Evolutionary conservation across 2,888 invertebrate genomes (phyloP).

Genomic region (Meta bourneti): DNA sequence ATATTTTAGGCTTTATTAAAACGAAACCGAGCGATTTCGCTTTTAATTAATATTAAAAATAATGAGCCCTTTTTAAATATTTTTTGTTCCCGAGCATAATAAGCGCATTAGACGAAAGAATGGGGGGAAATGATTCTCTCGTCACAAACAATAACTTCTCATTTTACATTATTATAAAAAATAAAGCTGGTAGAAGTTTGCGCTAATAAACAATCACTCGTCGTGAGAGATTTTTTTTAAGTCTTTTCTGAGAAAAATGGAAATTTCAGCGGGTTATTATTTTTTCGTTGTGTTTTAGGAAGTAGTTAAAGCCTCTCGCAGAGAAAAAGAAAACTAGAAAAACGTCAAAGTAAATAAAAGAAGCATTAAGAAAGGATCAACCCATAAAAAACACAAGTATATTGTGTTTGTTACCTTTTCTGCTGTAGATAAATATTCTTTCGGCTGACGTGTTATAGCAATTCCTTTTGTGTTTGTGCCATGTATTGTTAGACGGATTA

Average conservation of each 20-base stretch:
- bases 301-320: conserved; percentile 21
- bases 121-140: conserved; percentile 55
- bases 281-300: conserved; percentile 4
- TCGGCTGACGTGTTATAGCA: conserved; percentile 11
- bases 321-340: neutral
- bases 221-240: conserved; percentile 35
- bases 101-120: conserved; percentile 17
- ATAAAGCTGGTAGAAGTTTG: conserved; percentile 3
- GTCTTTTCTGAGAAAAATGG: conserved; percentile 10
- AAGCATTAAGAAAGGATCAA: neutral
- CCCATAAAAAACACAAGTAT: neutral
- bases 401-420: conserved; percentile 27
- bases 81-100: conserved; percentile 42
- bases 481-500: conserved; percentile 44
- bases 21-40: conserved; percentile 49
- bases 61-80: conserved; percentile 2
- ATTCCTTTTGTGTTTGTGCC: conserved; percentile 27
- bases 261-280: neutral
- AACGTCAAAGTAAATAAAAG: conserved; percentile 7
- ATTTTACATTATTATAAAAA: conserved; percentile 14
- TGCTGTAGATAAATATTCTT: conserved; percentile 46
- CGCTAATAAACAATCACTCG: conserved; percentile 44
- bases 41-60: conserved; percentile 53
- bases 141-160: conserved; percentile 56
- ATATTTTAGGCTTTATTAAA: conserved; percentile 59